These are phyloP conservation scores for Epinephelus moara DNA, from an alignment of 2,113 vertebrate species.

Conservation along the genomic window DNA sequence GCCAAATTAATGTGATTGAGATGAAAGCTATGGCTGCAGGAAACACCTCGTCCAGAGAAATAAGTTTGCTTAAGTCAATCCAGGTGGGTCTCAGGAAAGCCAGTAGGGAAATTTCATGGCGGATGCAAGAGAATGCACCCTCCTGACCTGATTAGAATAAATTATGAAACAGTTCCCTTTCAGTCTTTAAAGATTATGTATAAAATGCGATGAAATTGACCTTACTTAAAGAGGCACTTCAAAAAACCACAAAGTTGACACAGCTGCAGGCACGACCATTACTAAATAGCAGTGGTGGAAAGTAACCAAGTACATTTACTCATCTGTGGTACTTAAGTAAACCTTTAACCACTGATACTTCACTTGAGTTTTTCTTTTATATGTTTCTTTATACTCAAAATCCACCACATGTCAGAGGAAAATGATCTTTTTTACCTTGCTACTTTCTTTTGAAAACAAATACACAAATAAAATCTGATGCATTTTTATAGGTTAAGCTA, in stretches of 20 bases:
- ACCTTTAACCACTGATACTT: not conserved
- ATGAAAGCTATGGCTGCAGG: constrained; percentile 48
- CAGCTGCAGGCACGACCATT: not conserved
- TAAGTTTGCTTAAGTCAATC: constrained; percentile 33
- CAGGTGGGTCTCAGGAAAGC: constrained; percentile 49
- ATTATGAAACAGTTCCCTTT: constrained; percentile 25
- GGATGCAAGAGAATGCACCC: constrained; percentile 16
- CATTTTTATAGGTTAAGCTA: not conserved
- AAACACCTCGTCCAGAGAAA: constrained; percentile 43
- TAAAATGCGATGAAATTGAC: not conserved
- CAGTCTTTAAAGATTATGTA: constrained; percentile 21
- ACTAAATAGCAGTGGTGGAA: not conserved
- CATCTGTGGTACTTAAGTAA: not conserved
- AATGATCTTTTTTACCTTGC: not conserved
- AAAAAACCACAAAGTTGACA: constrained; percentile 7
- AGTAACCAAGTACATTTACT: not conserved
- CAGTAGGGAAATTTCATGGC: constrained; percentile 30
- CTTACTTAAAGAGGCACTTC: not conserved
- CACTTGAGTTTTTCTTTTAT: not conserved
- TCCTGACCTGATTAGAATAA: constrained; percentile 44
- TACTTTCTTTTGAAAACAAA: not conserved
- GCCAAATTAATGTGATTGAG: constrained; percentile 36
- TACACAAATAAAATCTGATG: not conserved
- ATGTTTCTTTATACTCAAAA: not conserved
- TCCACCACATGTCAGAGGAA: not conserved